phyloP scores from a whole-genome alignment of 2,888 invertebrate species.

The Acanthosepion lycidas region DNA sequence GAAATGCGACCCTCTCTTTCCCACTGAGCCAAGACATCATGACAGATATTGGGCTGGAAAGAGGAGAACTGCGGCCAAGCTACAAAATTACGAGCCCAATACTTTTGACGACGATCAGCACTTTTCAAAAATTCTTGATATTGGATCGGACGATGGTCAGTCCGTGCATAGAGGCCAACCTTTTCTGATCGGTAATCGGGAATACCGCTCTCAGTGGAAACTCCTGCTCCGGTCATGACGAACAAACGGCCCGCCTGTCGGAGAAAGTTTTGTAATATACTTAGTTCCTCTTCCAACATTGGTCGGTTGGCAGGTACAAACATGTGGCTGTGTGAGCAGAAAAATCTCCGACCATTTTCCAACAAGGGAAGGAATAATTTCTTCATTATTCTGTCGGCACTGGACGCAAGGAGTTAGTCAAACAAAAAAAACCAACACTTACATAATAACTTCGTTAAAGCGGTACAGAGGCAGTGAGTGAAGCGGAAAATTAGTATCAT shows the following conservation, averaged over 20 bases:
- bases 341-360: background rate
- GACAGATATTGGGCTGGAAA: conserved; percentile 84
- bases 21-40: conserved; percentile 83
- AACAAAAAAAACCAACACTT: background rate
- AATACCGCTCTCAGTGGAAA: conserved; percentile 87
- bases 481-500: background rate
- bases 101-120: conserved; percentile 82
- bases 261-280: conserved; percentile 79
- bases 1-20: conserved; percentile 81
- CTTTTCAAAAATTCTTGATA: conserved; percentile 84
- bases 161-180: conserved; percentile 91
- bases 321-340: background rate
- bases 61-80: conserved; percentile 90
- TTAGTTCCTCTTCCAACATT: conserved; percentile 74
- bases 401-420: background rate
- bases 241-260: conserved; percentile 75
- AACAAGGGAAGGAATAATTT: background rate
- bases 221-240: conserved; percentile 92
- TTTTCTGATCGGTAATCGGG: conserved; percentile 91
- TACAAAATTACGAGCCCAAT: conserved; percentile 96
- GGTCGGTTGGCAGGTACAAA: conserved; percentile 72
- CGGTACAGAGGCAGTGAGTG: background rate
- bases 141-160: conserved; percentile 87
- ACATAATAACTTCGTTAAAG: background rate
- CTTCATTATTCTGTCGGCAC: background rate